Conservation (phyloP, 2,113 vertebrate species). For the Kryptolebias marmoratus region DNA sequence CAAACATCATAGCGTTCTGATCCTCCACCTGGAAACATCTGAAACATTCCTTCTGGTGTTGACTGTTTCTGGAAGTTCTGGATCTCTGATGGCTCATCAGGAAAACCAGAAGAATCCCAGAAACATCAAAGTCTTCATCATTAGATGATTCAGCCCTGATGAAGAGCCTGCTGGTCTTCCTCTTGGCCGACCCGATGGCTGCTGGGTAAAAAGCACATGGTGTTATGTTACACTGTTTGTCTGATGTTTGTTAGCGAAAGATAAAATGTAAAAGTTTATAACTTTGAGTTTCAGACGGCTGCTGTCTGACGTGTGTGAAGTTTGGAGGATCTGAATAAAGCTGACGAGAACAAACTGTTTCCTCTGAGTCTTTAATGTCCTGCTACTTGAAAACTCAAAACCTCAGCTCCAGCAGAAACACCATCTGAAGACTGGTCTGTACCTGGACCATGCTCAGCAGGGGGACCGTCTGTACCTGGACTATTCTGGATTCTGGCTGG, state of each 20-base stretch:
- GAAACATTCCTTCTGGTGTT: too few species aligned
- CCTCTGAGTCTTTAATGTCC: not conserved
- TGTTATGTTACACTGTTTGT: slow-evolving; percentile 22
- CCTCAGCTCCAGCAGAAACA: too few species aligned
- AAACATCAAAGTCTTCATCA: not conserved
- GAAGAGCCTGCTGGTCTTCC: not conserved
- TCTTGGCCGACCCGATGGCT: slow-evolving; percentile 10
- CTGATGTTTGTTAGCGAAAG: slow-evolving; percentile 11
- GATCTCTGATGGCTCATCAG: not conserved
- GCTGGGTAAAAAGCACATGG: slow-evolving; percentile 28
- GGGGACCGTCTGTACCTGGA: too few species aligned
- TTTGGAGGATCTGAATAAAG: slow-evolving; percentile 38
- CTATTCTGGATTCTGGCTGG: too few species aligned
- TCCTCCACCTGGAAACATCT: too few species aligned
- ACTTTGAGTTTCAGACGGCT: slow-evolving; percentile 4
- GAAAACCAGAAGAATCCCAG: not conserved
- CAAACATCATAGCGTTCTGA: too few species aligned
- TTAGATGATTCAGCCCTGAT: too few species aligned
- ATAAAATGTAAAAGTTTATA: slow-evolving; percentile 17
- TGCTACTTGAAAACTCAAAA: too few species aligned
- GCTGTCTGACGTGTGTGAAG: not conserved
- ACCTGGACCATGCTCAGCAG: too few species aligned
- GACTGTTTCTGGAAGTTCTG: not conserved
- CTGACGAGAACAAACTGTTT: slow-evolving; percentile 1
- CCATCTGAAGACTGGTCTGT: too few species aligned